phyloP scores from a whole-genome alignment of 2,888 invertebrate genomes.

The Drosophila koepferae region DNA sequence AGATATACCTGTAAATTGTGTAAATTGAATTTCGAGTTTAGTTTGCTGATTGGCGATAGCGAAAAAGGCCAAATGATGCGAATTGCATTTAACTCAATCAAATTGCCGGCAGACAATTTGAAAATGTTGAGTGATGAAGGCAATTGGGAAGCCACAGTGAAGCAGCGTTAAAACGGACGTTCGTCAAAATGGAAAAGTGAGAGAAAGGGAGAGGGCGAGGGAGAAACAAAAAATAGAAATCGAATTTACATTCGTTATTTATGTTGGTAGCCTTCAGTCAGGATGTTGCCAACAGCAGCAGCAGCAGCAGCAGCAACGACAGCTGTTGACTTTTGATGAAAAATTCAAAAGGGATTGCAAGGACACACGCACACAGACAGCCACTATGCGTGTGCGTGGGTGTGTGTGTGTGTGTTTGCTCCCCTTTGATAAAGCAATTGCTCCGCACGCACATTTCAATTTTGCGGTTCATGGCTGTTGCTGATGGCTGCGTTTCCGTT shows the following conservation, averaged over 20 bases:
- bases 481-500: constrained; percentile 40
- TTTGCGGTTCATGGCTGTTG: constrained; percentile 33
- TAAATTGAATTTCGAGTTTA: background rate
- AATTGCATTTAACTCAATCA: constrained; percentile 4
- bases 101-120: background rate
- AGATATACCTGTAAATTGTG: too few species aligned
- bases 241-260: constrained; percentile 53
- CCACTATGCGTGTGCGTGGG: constrained; percentile 9
- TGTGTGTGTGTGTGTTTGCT: constrained; percentile 4
- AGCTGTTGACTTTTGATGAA: constrained; percentile 40
- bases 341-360: constrained; percentile 27
- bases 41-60: background rate
- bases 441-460: constrained; percentile 66
- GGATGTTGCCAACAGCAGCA: constrained; percentile 3
- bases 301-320: constrained; percentile 3
- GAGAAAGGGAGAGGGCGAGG: too few species aligned
- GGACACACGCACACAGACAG: constrained; percentile 39
- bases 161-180: constrained; percentile 1
- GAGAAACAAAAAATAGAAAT: constrained; percentile 30
- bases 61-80: background rate
- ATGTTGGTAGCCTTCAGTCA: constrained; percentile 16
- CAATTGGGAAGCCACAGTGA: background rate
- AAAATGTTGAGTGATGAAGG: background rate
- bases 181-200: background rate
- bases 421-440: constrained; percentile 53